Evolutionary conservation across 1,140 invertebrate species (phyloP), one percentile per base, ranked within the genome.

Genomic region (Branchinecta lindahli): DNA sequence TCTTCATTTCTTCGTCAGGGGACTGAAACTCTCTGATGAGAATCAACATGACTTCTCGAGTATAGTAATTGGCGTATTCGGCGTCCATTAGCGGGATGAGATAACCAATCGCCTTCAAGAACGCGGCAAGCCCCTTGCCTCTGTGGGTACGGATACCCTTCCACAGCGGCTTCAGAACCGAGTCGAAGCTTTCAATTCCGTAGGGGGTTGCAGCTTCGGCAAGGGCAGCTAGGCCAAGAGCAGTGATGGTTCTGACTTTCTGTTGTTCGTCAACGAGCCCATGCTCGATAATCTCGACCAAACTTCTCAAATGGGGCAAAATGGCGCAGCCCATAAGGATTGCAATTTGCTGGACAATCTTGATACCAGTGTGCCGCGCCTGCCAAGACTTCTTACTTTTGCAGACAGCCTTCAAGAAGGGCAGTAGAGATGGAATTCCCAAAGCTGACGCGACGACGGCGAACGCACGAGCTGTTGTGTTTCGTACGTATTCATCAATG

Each of bases 1-100:
- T 99, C 78, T 99, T 99, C 97, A 99, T 99, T 85, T 99, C 97
- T 81, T 99, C 97, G 81, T 99, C 97, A 4, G 97, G 96, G 66
- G 96, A 98, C 79, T 97, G 94, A 79, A 99, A 99, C 82, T 99
- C 97, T 80, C 97, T 85, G 76, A 99, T 98, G 8, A 99, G 82
- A 80, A 99, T 99, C 77, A 99, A 84, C 97, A 99, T 99, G 75
- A 99, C 96, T 88, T 99, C 96, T 73, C 94, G 85, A 15, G 96
- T 99, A 79, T 99, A 99, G 79, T 99, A 99, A 79, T 98, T 98
- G 3, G 96, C 96, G 77, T 99, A 99, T 80, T 99, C 97, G 68
- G 96, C 96, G 77, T 99, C 96, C 97, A 99, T 99, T 67, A 99
- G 83, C 0, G 97, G 97, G 73, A 99, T 99, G 15, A 99, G 82